Evolutionary conservation across 2,797 vertebrate genomes (phyloP), one percentile per base, ranked within the genome.

Genomic region (Rhyacichthys aspro): DNA sequence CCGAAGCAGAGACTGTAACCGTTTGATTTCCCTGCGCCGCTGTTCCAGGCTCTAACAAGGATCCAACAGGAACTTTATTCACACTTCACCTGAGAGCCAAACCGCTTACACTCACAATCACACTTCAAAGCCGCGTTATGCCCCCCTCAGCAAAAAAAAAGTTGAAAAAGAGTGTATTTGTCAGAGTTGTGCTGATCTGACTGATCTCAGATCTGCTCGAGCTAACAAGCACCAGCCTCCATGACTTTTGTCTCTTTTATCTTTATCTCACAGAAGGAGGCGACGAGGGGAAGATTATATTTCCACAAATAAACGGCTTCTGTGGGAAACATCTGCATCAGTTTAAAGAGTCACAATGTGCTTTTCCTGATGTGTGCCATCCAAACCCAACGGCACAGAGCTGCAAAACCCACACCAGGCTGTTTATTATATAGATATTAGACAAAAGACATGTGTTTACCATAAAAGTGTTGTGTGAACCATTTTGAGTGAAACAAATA

Each of bases 61-160:
- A 39, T 39, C 14, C 11, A 6, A 39, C 38, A 39, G 38, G 10
- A 39, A 39, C 10, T 14, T 39, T 39, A 14, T 36, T 38, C 8
- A 32, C 18, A 32, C 38, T 1, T 55, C 49, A 19, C 49, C 49
- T 36, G 33, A 14, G 33, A 52, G 50, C 38, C 52, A 55, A 55
- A 55, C 19, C 28, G 52, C 52, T 55, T 55, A 55, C 17, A 4
- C 50, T 23, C 43, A 38, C 50, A 23, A 39, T 53, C 50, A 23
- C 17, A 42, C 52, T 55, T 55, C 38, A 55, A 55, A 55, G 18
- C 14, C 12, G 10, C 32, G 9, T 23, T 32, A n/a, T 42, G 52
- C 52, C 39, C 9, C n/a, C 18, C n/a, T 55, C 52, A 55, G 52
- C 38, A 19, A 2, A 28, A 28, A n/a, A 23, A 55, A 43, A 55